Conservation (phyloP, 2,888 invertebrate genomes). For the Andrena hattorfiana region DNA sequence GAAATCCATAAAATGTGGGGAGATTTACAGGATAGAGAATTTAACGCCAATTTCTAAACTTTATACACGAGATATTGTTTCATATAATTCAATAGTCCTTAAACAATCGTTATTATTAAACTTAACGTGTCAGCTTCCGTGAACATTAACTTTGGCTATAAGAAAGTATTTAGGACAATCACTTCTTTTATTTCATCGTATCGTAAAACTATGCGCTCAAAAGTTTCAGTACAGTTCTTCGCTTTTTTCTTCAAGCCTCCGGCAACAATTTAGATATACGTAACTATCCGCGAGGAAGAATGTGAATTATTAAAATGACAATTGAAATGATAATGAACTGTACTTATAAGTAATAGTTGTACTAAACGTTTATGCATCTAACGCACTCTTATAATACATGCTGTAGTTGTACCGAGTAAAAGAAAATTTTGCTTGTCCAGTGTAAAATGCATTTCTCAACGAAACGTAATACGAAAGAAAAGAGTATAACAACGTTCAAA, state of each 20-base stretch:
- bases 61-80: too few species aligned
- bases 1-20: too few species aligned
- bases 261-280: slow-evolving; percentile 15
- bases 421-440: slow-evolving; percentile 2
- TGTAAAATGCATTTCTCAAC: slow-evolving; percentile 5
- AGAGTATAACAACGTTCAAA: not conserved
- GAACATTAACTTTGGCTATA: too few species aligned
- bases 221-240: not conserved
- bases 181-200: not conserved
- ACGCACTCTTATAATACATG: not conserved
- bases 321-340: slow-evolving; percentile 12
- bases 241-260: slow-evolving; percentile 12
- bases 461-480: not conserved
- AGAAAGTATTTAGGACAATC: too few species aligned
- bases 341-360: slow-evolving; percentile 16
- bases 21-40: slow-evolving; percentile 4
- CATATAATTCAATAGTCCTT: too few species aligned
- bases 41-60: not conserved
- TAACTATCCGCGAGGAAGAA: not conserved
- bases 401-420: not conserved
- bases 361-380: slow-evolving; percentile 18
- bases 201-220: not conserved
- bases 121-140: too few species aligned
- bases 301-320: not conserved
- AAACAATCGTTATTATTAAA: too few species aligned